phyloP scores from a whole-genome alignment of 2,113 vertebrate genomes.

The Nipponia nippon region DNA sequence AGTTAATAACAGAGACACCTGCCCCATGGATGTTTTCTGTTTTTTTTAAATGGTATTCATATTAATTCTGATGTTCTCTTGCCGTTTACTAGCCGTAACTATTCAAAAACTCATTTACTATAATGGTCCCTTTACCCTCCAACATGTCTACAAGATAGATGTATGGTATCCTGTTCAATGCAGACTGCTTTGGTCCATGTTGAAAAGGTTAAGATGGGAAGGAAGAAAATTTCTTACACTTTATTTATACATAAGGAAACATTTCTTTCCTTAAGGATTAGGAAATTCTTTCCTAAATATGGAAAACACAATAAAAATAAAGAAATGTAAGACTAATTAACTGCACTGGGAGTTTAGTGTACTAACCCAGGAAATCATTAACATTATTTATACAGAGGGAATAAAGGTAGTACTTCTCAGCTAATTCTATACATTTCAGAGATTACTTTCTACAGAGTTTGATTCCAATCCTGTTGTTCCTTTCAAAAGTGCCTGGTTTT shows the following conservation, averaged over 20 bases:
- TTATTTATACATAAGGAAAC: background rate
- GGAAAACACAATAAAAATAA: background rate
- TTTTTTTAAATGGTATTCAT: background rate
- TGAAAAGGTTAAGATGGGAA: background rate
- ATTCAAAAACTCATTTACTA: constrained; percentile 3
- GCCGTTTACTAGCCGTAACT: background rate
- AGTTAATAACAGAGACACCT: background rate
- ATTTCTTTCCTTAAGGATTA: background rate
- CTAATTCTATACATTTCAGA: background rate
- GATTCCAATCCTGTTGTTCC: background rate
- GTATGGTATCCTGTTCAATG: background rate
- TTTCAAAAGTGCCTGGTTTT: background rate
- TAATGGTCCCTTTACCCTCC: background rate
- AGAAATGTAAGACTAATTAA: background rate
- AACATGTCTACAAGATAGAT: background rate
- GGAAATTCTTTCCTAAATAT: background rate
- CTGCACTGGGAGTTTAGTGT: background rate
- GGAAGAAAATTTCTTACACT: background rate
- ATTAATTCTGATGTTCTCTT: constrained; percentile 13
- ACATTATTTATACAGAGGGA: background rate
- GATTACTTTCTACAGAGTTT: background rate
- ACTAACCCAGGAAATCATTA: constrained; percentile 1
- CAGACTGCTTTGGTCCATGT: background rate
- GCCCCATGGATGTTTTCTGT: background rate
- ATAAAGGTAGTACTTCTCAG: background rate